Evolutionary conservation across 2,797 vertebrate genomes (phyloP), one percentile per base, ranked within the genome.

Genomic region (Cetoscarus ocellatus): DNA sequence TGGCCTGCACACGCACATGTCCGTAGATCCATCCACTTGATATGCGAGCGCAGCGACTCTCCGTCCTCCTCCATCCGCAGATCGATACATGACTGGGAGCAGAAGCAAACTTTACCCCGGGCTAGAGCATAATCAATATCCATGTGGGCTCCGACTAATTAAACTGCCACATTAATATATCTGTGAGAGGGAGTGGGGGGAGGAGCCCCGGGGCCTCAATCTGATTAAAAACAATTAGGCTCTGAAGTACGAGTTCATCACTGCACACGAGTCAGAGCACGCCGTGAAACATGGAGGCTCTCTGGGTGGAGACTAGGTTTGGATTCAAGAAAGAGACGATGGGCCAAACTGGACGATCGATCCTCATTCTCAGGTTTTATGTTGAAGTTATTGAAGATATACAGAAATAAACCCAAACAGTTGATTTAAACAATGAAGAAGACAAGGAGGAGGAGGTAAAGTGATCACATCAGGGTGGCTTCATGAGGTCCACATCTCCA

Each of bases 161-260:
- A 93, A 93, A 91, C 85, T 89, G 87, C 88, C 89, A 92, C 90
- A 84, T 93, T 89, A 90, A 92, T 91, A 90, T 88, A 90, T 90
- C 81, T 91, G 86, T 75, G 80, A 80, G 57, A 79, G 80, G 89
- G 91, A 12, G 42, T 5, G 10, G 40, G 11, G 42, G 11, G 42
- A 13, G 42, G 12, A 10, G 48, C 8, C 48, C 48, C 17, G 9
- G n/a, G 48, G 48, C 17, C 48, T 8, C 17, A 10, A 67, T 67
- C 55, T 60, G 45, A 59, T 61, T 61, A 51, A 55, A 42, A 60
- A 56, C 43, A 68, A 59, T 17, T 49, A 19, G 19, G 45, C 10
- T 36, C 8, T 8, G 15, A 36, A 47, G 8, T 8, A 44, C 6
- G 50, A 15, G 17, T 49, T 48, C 15, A 38, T 15, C 1, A 27